Base-by-base conservation (phyloP, 2,113 vertebrate genomes). In the Carettochelys insculpta region DNA sequence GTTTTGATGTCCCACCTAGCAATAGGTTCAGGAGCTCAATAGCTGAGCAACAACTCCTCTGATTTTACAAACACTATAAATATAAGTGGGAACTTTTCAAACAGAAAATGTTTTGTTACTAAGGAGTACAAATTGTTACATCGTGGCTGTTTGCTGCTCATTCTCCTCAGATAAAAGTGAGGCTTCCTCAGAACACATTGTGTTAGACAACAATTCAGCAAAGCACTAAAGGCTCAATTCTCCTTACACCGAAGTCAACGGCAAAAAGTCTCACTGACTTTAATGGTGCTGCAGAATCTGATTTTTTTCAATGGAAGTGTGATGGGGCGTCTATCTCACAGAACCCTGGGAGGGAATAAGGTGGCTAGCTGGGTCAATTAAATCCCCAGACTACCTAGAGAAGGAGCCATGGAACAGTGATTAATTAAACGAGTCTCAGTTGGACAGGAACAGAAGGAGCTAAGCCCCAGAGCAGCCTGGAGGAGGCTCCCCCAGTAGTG, bases 1-100 rank as follows among this genome's bases (percentile, higher is more conserved):
- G 92, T 92, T 97, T 96, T 88, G 92, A 96, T 93, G 87, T 93
- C 95, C 97, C 95, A 96, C 93, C 96, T 95, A 97, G 90, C 95
- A 97, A 96, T 87, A 85, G 51, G 56, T 83, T 82, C 61, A 78
- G 56, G 77, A 93, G 89, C 86, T 5, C 47, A 81, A 80, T 83
- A 89, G 50, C 77, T 80, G 77, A 89, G 85, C 82, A 94, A 88
- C 94, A 22, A 31, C 78, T 82, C 71, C 56, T 61, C 31, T 87
- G 76, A 79, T 2, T 77, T 11, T 80, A 78, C 11, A 3, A 3
- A n/a, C 50, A 81, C 50, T 56, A 76, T 82, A 77, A 50, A 45
- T 79, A 25, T 45, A 77, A 31, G 20, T 53, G 50, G 50, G 76
- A 83, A 82, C 68, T 90, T 86, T 84, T 43, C 87, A 11, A 45